Percentiles rank a stretch among this genome's conserved stretches.
Conservation (phyloP, 2,113 vertebrate genomes). For the Protobothrops mucrosquamatus region DNA sequence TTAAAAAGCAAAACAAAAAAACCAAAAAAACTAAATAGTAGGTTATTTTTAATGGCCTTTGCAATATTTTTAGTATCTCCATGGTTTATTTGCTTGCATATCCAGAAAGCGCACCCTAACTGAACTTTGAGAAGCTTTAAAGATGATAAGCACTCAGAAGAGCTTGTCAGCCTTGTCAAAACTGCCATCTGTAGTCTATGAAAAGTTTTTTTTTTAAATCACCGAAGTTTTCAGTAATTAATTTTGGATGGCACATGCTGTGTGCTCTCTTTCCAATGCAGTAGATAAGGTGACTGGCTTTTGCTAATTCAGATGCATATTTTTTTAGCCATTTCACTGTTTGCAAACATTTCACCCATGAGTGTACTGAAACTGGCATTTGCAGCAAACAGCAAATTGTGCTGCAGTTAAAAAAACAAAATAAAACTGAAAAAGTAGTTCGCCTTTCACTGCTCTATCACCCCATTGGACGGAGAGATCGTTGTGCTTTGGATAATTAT, state of each 20-base stretch:
- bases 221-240: not conserved
- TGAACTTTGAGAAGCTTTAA: not conserved
- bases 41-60: not conserved
- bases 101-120: not conserved
- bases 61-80: not conserved
- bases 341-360: not conserved
- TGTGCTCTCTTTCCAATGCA: not conserved
- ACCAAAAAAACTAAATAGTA: not conserved
- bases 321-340: not conserved
- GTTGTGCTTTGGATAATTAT: not conserved
- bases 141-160: not conserved
- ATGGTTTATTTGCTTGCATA: not conserved
- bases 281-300: not conserved
- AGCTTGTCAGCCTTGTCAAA: not conserved
- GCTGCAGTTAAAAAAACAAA: not conserved
- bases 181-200: not conserved
- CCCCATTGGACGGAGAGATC: not conserved
- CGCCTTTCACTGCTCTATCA: not conserved
- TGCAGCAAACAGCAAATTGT: not conserved
- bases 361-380: not conserved
- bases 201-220: not conserved
- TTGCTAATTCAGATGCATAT: not conserved
- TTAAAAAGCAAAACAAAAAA: not conserved
- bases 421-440: not conserved
- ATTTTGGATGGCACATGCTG: not conserved